phyloP scores from a whole-genome alignment of 2,113 vertebrate genomes.

The Megatriorchis doriae region DNA sequence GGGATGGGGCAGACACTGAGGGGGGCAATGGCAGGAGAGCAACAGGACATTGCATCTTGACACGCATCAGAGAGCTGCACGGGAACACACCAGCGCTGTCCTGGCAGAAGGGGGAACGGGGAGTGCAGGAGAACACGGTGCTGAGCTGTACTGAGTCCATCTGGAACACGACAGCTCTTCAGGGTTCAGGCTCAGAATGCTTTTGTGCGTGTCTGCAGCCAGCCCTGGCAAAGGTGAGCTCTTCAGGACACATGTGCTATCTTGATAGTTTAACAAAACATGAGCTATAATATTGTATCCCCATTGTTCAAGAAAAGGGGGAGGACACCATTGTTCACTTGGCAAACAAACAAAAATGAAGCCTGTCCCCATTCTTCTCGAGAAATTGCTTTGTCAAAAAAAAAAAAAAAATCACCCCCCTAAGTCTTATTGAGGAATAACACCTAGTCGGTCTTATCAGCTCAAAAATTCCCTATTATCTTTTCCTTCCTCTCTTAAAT shows the following conservation, averaged over 20 bases:
- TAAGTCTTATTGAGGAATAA: background rate
- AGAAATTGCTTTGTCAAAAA: background rate
- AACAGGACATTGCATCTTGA: fast-evolving
- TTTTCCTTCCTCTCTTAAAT: slow-evolving; percentile 30
- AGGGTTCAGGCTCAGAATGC: background rate
- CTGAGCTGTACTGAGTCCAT: background rate
- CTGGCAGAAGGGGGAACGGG: background rate
- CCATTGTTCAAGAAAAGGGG: background rate
- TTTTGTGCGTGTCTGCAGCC: background rate
- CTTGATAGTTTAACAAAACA: background rate
- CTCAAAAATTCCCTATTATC: background rate
- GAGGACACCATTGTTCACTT: background rate
- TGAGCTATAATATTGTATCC: background rate
- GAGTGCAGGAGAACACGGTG: background rate
- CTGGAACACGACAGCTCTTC: fast-evolving
- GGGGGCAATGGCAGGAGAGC: background rate
- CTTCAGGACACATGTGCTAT: background rate
- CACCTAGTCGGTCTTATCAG: background rate
- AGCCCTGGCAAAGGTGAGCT: background rate
- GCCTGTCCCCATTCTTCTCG: background rate
- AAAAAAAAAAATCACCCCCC: background rate
- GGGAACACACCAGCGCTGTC: background rate
- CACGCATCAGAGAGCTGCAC: background rate
- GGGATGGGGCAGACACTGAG: background rate
- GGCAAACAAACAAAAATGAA: background rate